Evolutionary conservation across 2,797 vertebrate genomes (phyloP), one percentile per base, ranked within the genome.

Genomic region (Muraenolepis orangiensis): DNA sequence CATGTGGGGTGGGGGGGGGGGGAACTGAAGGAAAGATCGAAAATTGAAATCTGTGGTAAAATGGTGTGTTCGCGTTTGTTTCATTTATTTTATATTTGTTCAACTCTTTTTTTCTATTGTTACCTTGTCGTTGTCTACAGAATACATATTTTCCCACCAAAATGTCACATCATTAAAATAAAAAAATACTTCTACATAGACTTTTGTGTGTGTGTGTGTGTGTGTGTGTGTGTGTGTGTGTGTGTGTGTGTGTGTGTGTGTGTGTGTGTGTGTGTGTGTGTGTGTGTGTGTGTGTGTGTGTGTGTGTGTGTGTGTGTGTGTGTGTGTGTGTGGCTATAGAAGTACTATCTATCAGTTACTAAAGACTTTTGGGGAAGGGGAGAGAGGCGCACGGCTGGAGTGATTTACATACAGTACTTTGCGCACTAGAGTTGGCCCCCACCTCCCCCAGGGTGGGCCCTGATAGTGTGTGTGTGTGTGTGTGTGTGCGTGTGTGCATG

Each of bases 351-450:
- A 81, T 82, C 85, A 80, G 87, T 92, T 90, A 91, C 80, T 70
- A 80, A 51, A 84, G 84, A 70, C 81, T 80, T 81, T 85, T 87
- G 83, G 64, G 76, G 81, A 75, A 74, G 85, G 83, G 85, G 80
- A 85, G 86, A 86, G 87, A 87, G 90, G 84, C 91, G 90, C 88
- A 89, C 87, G 89, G 85, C n/a, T 81, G 78, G 86, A 87, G 87
- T 79, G 78, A 94, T 93, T 94, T 93, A 92, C 92, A 93, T 92
- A 92, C 91, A 93, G 91, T 92, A 91, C 92, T 92, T 94, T 93
- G 93, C n/a, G n/a, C 92, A 94, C 93, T 93, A 92, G 87, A 84
- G 87, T 87, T 90, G 87, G 91, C 89, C 88, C 85, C 85, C 3
- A 3, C 32, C 32, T 3, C 16, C 2, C 42, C 42, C 42, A 46